Conservation (phyloP, 1,140 invertebrate species). For the Drosophila santomea region DNA sequence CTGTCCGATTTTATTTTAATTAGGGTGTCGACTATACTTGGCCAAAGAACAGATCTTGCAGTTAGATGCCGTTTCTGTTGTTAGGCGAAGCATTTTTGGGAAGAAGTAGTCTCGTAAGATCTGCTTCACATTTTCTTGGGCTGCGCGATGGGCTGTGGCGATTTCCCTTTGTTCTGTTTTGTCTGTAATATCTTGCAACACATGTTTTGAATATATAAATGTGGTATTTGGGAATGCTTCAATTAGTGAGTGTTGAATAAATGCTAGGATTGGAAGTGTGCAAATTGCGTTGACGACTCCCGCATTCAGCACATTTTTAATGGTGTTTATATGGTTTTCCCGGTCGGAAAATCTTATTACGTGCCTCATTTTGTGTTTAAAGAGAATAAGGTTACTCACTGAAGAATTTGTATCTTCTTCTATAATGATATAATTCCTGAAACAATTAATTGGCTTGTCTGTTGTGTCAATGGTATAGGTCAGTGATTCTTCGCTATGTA, state of each 20-base stretch:
- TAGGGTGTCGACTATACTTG: too few relatives aligned
- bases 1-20: too few relatives aligned
- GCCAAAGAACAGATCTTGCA: too few relatives aligned
- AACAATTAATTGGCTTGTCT: not conserved
- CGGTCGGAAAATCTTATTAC: not conserved
- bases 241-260: not conserved
- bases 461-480: not conserved
- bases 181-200: not conserved
- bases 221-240: not conserved
- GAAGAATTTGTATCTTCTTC: not conserved
- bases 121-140: not conserved
- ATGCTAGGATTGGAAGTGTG: not conserved
- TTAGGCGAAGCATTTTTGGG: too few relatives aligned
- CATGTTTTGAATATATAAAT: not conserved
- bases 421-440: conserved; percentile 3
- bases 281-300: conserved; percentile 9
- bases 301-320: too few relatives aligned
- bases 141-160: not conserved
- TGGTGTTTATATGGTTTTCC: not conserved
- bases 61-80: too few relatives aligned
- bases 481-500: too few relatives aligned
- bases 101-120: too few relatives aligned
- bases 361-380: not conserved
- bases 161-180: not conserved
- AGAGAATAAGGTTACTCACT: not conserved